Base-by-base conservation (phyloP, 2,888 invertebrate genomes). In the Drosophila siamana region DNA sequence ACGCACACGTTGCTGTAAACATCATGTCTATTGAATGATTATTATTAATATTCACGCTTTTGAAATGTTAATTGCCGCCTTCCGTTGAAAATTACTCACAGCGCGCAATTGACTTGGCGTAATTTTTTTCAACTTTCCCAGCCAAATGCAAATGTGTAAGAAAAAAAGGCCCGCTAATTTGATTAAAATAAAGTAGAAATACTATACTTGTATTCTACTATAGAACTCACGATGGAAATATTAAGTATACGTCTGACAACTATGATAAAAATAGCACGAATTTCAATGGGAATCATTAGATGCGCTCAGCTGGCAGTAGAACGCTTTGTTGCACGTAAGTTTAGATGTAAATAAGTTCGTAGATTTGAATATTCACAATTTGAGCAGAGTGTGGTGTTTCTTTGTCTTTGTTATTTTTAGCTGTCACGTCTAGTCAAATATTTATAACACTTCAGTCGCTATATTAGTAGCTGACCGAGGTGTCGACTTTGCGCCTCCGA, bases 61-160 rank as follows among this genome's bases (percentile, higher is more conserved):
- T 43, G 33, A 9, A 28, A 62, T 62, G 55, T 66, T 41, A 74
- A 74, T 66, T 70, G 61, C 19, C 70, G 15, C 19, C 61, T 70
- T 66, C 66, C 73, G 69, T 48, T 52, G 5, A 28, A 28, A 43
- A 43, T 43, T 54, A 73, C 41, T 69, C 68, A 71, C 33, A 22
- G 30, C 48, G 41, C 1, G 1, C 73, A 65, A 74, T 73, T 74
- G 69, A 57, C 65, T 50, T 50, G 56, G 19, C 40, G 65, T 52
- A 69, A 56, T 69, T 73, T 30, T 11, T 59, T 64, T 64, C 26
- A 55, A 38, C 24, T 19, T 56, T 52, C 69, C 63, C 63, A 52
- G n/a, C n/a, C 38, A 7, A 38, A 28, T 28, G 28, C 28, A 28
- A 28, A 28, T 28, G 22, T 22, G 22, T 22, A 4, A 48, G 28